Conservation (phyloP, 2,797 vertebrate species). For the Chelon labrosus region DNA sequence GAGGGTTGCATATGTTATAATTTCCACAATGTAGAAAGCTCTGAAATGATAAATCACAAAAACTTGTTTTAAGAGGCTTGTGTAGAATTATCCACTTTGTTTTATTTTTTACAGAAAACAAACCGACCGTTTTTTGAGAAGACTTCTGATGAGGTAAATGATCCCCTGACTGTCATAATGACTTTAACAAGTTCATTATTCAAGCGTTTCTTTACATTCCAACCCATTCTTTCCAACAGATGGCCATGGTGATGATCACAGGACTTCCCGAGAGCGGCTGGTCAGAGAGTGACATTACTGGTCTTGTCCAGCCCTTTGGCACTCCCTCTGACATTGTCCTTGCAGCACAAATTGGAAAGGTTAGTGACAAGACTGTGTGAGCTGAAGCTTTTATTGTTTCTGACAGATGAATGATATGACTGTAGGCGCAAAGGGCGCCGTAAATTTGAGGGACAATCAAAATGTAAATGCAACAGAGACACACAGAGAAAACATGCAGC, state of each 20-base stretch:
- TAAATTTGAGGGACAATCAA: too few relatives aligned
- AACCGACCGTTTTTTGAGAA: conserved; percentile 12
- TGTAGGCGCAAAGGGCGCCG: neutral
- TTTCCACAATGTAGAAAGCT: too few relatives aligned
- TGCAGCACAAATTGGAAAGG: conserved; percentile 86
- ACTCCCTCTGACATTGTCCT: conserved; percentile 83
- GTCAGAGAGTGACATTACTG: conserved; percentile 83
- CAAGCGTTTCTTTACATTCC: neutral
- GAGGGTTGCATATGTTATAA: too few relatives aligned
- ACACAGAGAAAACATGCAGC: too few relatives aligned
- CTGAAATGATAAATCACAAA: too few relatives aligned
- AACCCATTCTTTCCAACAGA: conserved; percentile 35
- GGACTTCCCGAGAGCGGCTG: conserved; percentile 86
- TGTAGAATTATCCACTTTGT: too few relatives aligned
- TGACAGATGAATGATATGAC: neutral
- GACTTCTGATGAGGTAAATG: conserved; percentile 58
- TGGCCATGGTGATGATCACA: conserved; percentile 83
- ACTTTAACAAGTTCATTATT: too few relatives aligned
- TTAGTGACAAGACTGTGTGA: conserved; percentile 39
- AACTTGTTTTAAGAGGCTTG: too few relatives aligned
- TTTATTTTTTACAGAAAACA: too few relatives aligned
- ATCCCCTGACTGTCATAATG: neutral
- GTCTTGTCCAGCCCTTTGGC: conserved; percentile 87
- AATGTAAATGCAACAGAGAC: too few relatives aligned
- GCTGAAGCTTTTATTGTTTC: neutral